phyloP scores from a whole-genome alignment of 2,888 invertebrate genomes.

The Sabellastarte sp. region DNA sequence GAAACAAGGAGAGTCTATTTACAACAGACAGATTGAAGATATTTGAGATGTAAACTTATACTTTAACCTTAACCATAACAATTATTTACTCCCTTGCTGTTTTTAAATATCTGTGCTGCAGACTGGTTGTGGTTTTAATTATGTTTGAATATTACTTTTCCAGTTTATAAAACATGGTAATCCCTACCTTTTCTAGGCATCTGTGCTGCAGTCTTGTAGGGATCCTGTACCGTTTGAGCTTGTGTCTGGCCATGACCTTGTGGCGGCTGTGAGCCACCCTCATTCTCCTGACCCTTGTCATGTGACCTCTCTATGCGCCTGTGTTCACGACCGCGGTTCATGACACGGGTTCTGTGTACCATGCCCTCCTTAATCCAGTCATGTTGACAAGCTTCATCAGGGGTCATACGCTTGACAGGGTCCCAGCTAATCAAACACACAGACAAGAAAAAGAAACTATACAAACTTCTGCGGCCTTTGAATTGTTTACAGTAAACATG shows the following conservation, averaged over 20 bases:
- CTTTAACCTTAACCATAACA: too few relatives aligned
- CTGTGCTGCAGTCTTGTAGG: background rate
- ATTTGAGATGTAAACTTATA: too few relatives aligned
- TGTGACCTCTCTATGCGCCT: background rate
- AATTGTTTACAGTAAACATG: too few relatives aligned
- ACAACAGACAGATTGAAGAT: too few relatives aligned
- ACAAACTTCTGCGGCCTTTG: too few relatives aligned
- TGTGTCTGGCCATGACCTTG: background rate
- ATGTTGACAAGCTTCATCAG: conserved; percentile 85
- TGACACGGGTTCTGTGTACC: conserved; percentile 11
- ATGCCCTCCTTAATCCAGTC: conserved; percentile 70
- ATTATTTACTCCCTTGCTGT: too few relatives aligned
- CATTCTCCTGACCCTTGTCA: background rate
- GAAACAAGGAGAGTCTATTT: too few relatives aligned
- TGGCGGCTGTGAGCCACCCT: background rate
- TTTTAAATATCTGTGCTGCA: too few relatives aligned
- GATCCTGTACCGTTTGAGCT: background rate
- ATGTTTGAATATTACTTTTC: too few relatives aligned
- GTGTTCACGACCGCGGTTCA: background rate
- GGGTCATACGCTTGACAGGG: conserved; percentile 84
- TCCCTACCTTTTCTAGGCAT: background rate
- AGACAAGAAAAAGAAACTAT: background rate
- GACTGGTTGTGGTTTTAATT: too few relatives aligned
- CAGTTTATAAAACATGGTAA: too few relatives aligned
- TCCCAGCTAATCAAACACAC: conserved; percentile 73